These are phyloP conservation scores for Ceyx cyanopectus DNA, from an alignment of 2,113 vertebrate genomes.

Conservation along the genomic window DNA sequence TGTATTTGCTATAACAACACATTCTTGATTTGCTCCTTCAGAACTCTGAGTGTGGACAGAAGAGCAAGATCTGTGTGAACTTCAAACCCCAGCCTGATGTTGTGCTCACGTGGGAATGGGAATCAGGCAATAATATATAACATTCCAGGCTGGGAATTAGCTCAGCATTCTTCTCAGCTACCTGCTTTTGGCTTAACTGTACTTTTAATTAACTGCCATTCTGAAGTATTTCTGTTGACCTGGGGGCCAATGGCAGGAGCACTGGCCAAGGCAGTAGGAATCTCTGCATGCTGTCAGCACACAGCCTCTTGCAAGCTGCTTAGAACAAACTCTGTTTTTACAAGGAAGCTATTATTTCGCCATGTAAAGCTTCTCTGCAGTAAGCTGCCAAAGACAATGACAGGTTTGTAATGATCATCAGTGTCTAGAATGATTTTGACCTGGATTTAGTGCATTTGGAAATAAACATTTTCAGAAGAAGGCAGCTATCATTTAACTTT, in stretches of 20 bases:
- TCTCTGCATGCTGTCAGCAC: accelerated
- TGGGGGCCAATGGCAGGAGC: not conserved
- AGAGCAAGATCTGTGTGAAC: not conserved
- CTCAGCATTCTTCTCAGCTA: not conserved
- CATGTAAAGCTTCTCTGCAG: not conserved
- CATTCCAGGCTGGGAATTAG: not conserved
- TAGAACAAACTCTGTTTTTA: not conserved
- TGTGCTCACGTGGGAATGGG: not conserved
- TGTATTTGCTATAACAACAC: not conserved
- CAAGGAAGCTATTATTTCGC: not conserved
- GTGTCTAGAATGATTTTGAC: not conserved
- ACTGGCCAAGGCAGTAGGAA: not conserved
- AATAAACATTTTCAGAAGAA: not conserved
- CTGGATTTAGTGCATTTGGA: not conserved
- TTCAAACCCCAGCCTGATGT: accelerated
- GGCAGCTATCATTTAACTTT: not conserved
- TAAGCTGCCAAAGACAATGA: not conserved
- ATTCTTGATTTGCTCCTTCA: not conserved
- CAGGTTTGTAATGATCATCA: not conserved
- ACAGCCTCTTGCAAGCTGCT: not conserved
- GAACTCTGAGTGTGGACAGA: not conserved
- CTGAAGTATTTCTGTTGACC: not conserved
- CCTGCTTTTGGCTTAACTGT: not conserved
- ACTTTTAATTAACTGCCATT: not conserved
- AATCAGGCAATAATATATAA: not conserved